These are phyloP conservation scores for Toxotes lorentzi DNA, from an alignment of 2,797 vertebrate genomes.

Conservation along the genomic window DNA sequence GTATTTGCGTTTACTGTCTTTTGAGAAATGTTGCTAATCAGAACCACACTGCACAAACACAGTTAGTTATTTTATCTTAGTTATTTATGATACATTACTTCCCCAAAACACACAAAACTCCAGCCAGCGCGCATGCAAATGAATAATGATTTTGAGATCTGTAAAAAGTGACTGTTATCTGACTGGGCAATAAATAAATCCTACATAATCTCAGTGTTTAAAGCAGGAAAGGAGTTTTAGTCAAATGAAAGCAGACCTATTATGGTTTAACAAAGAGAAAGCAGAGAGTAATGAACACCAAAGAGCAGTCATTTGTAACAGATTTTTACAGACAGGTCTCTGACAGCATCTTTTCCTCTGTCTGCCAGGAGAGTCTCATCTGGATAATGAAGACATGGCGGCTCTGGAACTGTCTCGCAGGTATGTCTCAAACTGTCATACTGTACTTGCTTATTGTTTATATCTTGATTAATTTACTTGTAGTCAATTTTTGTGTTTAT, in stretches of 20 bases:
- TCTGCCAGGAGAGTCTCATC: slow-evolving; percentile 83
- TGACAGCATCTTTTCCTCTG: slow-evolving; percentile 52
- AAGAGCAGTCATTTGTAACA: slow-evolving; percentile 27
- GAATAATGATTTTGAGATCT: background rate
- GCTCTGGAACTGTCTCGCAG: slow-evolving; percentile 85
- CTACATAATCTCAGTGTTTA: background rate
- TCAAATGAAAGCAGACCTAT: background rate
- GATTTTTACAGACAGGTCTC: slow-evolving; percentile 42
- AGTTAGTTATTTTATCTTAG: background rate
- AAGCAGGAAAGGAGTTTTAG: background rate
- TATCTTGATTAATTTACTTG: background rate
- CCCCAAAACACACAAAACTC: background rate
- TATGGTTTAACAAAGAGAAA: background rate
- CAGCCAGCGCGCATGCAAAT: background rate
- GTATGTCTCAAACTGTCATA: slow-evolving; percentile 75
- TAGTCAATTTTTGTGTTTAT: background rate
- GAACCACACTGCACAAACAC: background rate
- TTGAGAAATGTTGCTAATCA: background rate
- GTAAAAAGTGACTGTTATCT: background rate
- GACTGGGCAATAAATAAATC: background rate
- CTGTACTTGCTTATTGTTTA: background rate
- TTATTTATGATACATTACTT: slow-evolving; percentile 3
- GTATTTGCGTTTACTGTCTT: slow-evolving; percentile 45
- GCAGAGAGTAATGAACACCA: background rate
- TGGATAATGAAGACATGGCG: slow-evolving; percentile 78